These are phyloP conservation scores for Pediacus dermestoides DNA, from an alignment of 2,888 invertebrate species.

Conservation along the genomic window DNA sequence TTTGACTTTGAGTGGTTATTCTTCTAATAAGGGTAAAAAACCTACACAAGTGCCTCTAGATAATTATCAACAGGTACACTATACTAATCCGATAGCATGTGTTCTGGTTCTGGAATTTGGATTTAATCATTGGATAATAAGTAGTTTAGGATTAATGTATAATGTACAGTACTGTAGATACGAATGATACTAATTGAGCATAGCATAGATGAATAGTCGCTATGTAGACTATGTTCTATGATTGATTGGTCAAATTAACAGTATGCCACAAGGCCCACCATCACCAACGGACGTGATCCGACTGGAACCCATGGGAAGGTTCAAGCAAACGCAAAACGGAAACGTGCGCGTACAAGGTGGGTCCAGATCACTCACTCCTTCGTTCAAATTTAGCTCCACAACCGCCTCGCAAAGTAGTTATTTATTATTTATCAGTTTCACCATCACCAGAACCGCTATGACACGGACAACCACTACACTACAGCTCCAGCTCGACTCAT, in stretches of 20 bases:
- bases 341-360: constrained; percentile 56
- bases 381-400: constrained; percentile 17
- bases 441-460: too few relatives aligned
- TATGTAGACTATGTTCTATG: constrained; percentile 20
- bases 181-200: neutral
- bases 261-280: constrained; percentile 42
- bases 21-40: too few relatives aligned
- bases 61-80: constrained; percentile 32
- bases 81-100: constrained; percentile 29
- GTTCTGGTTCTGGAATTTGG: too few relatives aligned
- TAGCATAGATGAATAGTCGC: constrained; percentile 1
- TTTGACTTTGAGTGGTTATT: too few relatives aligned
- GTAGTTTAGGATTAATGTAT: too few relatives aligned
- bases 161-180: too few relatives aligned
- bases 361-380: too few relatives aligned
- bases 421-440: too few relatives aligned
- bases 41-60: too few relatives aligned
- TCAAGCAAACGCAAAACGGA: constrained; percentile 62
- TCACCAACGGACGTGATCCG: constrained; percentile 56
- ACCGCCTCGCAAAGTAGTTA: constrained; percentile 24
- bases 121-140: too few relatives aligned
- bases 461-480: too few relatives aligned
- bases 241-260: constrained; percentile 22
- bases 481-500: too few relatives aligned
- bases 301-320: constrained; percentile 63